Evolutionary conservation across 2,113 vertebrate genomes (phyloP).

Genomic region (Pelvicachromis taeniatus): DNA sequence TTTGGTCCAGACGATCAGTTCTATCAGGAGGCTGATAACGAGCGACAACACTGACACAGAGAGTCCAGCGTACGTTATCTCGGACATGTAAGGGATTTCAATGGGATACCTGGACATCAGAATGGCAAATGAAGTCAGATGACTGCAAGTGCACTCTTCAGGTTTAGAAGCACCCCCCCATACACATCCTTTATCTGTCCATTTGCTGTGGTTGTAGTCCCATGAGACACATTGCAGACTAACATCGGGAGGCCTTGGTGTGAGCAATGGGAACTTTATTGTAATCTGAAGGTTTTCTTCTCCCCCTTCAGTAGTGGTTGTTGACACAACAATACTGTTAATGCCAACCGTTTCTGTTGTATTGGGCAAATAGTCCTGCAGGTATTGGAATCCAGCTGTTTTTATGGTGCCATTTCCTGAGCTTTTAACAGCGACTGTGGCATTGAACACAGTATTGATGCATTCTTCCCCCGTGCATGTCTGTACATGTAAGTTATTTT

Average conservation of each 20-base stretch:
- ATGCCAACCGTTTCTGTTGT: fast-evolving
- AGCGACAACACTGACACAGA: slow-evolving; percentile 80
- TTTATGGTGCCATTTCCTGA: fast-evolving
- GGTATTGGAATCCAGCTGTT: slow-evolving; percentile 60
- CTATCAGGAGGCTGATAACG: slow-evolving; percentile 73
- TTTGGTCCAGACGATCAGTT: slow-evolving; percentile 80
- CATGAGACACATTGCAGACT: slow-evolving; percentile 74
- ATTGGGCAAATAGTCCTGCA: slow-evolving; percentile 63
- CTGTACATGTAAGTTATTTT: slow-evolving; percentile 38
- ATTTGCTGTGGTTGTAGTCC: neutral
- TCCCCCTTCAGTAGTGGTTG: slow-evolving; percentile 1
- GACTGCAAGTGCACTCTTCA: slow-evolving; percentile 70
- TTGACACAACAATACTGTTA: slow-evolving; percentile 75
- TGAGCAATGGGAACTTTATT: slow-evolving; percentile 53
- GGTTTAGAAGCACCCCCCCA: neutral
- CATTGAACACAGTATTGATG: neutral
- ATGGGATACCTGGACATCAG: slow-evolving; percentile 74
- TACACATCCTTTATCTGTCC: neutral
- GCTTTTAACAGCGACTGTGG: fast-evolving
- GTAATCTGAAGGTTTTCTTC: fast-evolving
- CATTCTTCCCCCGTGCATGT: neutral
- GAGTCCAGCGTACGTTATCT: slow-evolving; percentile 76
- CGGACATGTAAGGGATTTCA: neutral
- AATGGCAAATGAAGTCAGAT: slow-evolving; percentile 84
- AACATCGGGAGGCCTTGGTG: neutral